phyloP scores from a whole-genome alignment of 2,888 invertebrate species.

The Lomographa bimaculata region DNA sequence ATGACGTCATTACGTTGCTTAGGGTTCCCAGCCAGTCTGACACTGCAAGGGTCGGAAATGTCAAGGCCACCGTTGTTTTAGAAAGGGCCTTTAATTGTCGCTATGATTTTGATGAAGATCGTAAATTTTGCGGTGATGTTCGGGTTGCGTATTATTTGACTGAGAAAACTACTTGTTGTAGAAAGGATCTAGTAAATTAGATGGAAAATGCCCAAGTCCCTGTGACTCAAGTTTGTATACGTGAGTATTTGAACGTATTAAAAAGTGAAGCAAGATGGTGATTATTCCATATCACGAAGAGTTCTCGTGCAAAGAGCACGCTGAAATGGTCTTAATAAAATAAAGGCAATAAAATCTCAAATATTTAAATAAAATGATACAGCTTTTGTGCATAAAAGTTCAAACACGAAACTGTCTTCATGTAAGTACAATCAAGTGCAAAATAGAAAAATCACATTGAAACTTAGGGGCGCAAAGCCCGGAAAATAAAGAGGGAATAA shows the following conservation, averaged over 20 bases:
- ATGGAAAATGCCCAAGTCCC: no score
- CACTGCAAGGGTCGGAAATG: conserved; percentile 11
- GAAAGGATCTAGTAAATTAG: no score
- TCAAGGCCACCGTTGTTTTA: conserved; percentile 17
- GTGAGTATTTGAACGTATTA: no score
- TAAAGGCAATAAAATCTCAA: no score
- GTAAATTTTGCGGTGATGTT: conserved; percentile 13
- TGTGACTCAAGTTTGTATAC: no score
- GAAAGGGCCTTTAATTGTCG: conserved; percentile 11
- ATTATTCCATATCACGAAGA: no score
- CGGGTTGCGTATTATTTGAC: conserved; percentile 1
- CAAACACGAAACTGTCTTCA: conserved; percentile 4
- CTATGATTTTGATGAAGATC: conserved; percentile 17
- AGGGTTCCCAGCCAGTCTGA: neutral
- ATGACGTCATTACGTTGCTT: conserved; percentile 19
- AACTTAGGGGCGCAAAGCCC: conserved; percentile 5
- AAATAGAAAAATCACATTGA: conserved; percentile 16
- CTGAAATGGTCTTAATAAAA: no score
- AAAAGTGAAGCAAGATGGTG: no score
- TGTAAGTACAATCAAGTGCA: conserved; percentile 17
- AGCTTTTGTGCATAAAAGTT: no score
- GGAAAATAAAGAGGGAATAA: conserved; percentile 22
- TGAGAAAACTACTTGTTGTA: no score
- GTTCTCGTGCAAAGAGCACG: no score
- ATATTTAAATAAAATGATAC: no score